Base-by-base conservation (phyloP, 2,797 vertebrate genomes). In the Lutjanus campechanus region DNA sequence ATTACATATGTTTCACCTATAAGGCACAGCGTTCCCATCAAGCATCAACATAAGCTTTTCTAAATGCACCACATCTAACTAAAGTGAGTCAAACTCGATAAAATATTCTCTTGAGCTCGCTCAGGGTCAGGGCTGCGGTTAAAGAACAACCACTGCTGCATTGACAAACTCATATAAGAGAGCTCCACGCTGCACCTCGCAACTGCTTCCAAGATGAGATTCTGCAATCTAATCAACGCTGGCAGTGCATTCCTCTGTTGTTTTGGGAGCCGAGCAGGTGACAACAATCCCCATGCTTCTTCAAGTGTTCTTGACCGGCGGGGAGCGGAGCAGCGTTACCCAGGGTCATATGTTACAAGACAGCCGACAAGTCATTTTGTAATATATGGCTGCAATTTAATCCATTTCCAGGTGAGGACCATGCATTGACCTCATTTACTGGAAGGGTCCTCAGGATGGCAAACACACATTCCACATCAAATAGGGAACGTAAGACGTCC, bases 351-450 rank as follows among this genome's bases (percentile, higher is more conserved):
- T 47, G 75, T 69, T 77, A 75, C 75, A 78, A 80, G 74, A 70
- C 72, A 68, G 69, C 46, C 16, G 58, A 62, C 40, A 63, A 78
- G 77, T 83, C 50, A 70, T 84, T 36, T 82, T 76, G 61, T 83
- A 85, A 88, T 83, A 85, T 85, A 74, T 76, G 62, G 60, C 71
- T 69, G 59, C 81, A 86, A 85, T 87, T 91, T 51, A 90, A 90
- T 89, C 87, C 25, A 76, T 86, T 90, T 91, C 88, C 88, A 84
- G 83, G 75, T 60, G 86, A 84, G 68, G 81, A 75, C 65, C 61
- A 73, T 66, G 73, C 74, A 55, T 51, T 85, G 84, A 90, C 91
- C 90, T 91, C 81, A 89, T 93, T 89, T 79, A 73, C 66, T 73
- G 43, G 55, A 47, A 50, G 74, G 64, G 76, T 84, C 59, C 53